Evolutionary conservation across 2,797 vertebrate species (phyloP).

Genomic region (Clarias laeviceps): DNA sequence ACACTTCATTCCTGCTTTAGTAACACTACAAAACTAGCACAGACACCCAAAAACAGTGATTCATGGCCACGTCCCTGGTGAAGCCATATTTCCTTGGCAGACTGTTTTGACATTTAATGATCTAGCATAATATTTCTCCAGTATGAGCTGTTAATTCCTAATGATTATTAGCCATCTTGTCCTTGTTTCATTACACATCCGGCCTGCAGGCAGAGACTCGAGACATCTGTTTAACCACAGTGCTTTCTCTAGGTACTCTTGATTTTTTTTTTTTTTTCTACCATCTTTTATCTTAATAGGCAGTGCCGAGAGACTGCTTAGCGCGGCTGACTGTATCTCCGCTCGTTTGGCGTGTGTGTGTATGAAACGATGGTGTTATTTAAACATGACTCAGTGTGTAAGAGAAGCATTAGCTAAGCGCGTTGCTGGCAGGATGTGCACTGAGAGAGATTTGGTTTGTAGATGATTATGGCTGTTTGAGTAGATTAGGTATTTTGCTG

Average conservation of each 20-base stretch:
- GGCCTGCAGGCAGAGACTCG: constrained; percentile 12
- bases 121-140: not conserved
- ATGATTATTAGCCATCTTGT: constrained; percentile 23
- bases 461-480: constrained; percentile 62
- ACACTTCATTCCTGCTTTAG: not conserved
- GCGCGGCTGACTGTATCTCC: constrained; percentile 7
- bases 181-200: constrained; percentile 24
- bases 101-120: constrained; percentile 20
- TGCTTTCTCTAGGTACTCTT: constrained; percentile 1
- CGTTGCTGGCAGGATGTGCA: constrained; percentile 28
- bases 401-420: constrained; percentile 22
- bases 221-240: constrained; percentile 27
- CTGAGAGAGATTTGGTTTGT: constrained; percentile 66
- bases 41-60: not conserved
- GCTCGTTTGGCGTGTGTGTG: constrained; percentile 13
- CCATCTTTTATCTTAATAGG: constrained; percentile 25
- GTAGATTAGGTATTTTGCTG: constrained; percentile 54
- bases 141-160: constrained; percentile 13
- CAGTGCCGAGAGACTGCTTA: constrained; percentile 24
- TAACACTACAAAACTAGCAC: not conserved
- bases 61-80: not conserved
- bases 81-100: constrained; percentile 7
- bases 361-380: constrained; percentile 40
- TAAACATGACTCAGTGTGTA: constrained; percentile 34
- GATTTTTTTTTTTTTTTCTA: not conserved